phyloP scores from a whole-genome alignment of 92 coral and sea anemone genomes.

The Phenganax subtilis region DNA sequence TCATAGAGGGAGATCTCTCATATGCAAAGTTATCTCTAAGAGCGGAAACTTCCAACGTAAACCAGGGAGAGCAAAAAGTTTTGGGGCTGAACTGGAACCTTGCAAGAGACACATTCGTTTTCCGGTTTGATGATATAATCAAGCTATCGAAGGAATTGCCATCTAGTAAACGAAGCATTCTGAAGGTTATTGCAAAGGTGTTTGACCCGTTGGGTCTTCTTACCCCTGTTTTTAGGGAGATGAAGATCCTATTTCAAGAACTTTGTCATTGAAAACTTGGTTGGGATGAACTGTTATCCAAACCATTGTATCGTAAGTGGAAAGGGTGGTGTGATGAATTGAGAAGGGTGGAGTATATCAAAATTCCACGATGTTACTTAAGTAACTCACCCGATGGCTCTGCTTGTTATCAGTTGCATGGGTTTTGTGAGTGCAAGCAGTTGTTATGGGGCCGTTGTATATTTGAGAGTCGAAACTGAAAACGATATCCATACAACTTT shows the following conservation, averaged over 20 bases:
- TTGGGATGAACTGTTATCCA: slow-evolving; percentile 37
- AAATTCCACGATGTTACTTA: slow-evolving; percentile 44
- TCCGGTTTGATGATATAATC: slow-evolving; percentile 40
- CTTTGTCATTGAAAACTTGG: slow-evolving; percentile 29
- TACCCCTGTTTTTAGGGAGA: slow-evolving; percentile 46
- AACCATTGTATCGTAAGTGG: slow-evolving; percentile 38
- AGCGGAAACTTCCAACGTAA: slow-evolving; percentile 7
- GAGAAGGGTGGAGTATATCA: slow-evolving; percentile 13
- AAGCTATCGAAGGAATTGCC: slow-evolving; percentile 21
- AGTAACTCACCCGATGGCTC: slow-evolving; percentile 7
- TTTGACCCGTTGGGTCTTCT: slow-evolving; percentile 54
- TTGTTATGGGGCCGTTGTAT: slow-evolving; percentile 50
- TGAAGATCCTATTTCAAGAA: slow-evolving; percentile 49
- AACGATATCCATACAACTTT: background rate
- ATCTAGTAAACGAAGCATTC: slow-evolving; percentile 41
- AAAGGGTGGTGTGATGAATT: slow-evolving; percentile 33
- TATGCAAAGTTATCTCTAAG: slow-evolving; percentile 42
- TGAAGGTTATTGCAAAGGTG: slow-evolving; percentile 55
- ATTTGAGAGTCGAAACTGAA: slow-evolving; percentile 31
- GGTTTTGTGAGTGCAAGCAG: slow-evolving; percentile 51
- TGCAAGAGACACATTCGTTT: slow-evolving; percentile 43
- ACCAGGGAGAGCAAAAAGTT: slow-evolving; percentile 39
- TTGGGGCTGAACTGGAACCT: slow-evolving; percentile 53
- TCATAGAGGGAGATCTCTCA: slow-evolving; percentile 43
- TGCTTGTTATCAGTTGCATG: slow-evolving; percentile 47